These are phyloP conservation scores for Botia almorhae DNA, from an alignment of 2,797 vertebrate genomes.

Conservation along the genomic window DNA sequence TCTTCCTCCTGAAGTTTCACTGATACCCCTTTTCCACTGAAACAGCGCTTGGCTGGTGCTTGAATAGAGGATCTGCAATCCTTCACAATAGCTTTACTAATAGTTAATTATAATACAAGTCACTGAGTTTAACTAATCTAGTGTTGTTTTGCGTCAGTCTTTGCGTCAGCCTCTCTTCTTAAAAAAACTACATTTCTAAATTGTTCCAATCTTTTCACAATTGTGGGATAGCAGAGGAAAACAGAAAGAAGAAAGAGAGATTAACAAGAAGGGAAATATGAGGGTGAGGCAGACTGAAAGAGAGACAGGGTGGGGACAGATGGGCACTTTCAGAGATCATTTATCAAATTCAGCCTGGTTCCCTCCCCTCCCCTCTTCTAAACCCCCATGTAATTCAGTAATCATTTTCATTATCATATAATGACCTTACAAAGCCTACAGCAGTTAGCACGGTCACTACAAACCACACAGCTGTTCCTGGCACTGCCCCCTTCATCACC, in stretches of 20 bases:
- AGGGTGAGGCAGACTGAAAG: slow-evolving; percentile 57
- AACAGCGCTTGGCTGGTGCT: background rate
- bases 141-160: background rate
- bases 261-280: slow-evolving; percentile 60
- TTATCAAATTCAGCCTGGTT: slow-evolving; percentile 93
- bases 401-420: slow-evolving; percentile 99
- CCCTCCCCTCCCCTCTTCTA: slow-evolving; percentile 88
- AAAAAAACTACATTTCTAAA: background rate
- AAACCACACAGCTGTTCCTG: slow-evolving; percentile 89
- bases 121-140: background rate
- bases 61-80: background rate
- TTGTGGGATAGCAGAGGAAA: slow-evolving; percentile 20
- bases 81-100: background rate
- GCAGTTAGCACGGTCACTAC: slow-evolving; percentile 83
- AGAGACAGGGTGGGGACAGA: slow-evolving; percentile 86
- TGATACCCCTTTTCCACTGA: slow-evolving; percentile 22
- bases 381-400: slow-evolving; percentile 99
- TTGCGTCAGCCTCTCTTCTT: background rate
- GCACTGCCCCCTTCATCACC: slow-evolving; percentile 71
- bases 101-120: background rate
- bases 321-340: slow-evolving; percentile 99
- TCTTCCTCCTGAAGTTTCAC: slow-evolving; percentile 61
- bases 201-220: background rate
- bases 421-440: slow-evolving; percentile 92
- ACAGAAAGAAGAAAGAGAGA: slow-evolving; percentile 62